These are phyloP conservation scores for Lasioglossum pauxillum DNA, from an alignment of 2,888 invertebrate species.

Conservation along the genomic window DNA sequence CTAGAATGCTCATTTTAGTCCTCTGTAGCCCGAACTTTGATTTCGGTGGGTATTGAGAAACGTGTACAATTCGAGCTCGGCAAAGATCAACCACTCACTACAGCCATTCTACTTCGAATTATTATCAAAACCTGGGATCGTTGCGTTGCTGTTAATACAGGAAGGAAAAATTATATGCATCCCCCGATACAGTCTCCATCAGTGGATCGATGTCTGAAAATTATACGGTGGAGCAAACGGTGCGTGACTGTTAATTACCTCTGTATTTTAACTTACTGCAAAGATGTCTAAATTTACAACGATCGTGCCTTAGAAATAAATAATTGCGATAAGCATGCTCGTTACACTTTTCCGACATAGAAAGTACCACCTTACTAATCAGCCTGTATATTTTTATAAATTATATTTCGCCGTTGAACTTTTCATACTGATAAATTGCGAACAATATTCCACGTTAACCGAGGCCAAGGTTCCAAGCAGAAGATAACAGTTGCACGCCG, in stretches of 20 bases:
- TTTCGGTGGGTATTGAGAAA: too few species aligned
- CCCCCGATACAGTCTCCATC: neutral
- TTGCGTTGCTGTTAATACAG: neutral
- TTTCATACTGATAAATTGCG: neutral
- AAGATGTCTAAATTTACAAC: neutral
- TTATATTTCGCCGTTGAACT: neutral
- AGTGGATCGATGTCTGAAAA: neutral
- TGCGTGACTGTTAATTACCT: conserved; percentile 7
- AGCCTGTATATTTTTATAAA: neutral
- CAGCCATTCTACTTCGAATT: neutral
- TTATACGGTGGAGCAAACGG: neutral
- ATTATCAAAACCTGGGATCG: neutral
- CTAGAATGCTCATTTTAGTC: neutral
- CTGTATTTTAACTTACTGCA: neutral
- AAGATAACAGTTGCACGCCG: neutral
- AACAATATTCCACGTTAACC: neutral
- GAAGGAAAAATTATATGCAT: neutral
- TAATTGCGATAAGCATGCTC: neutral
- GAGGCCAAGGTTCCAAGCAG: neutral
- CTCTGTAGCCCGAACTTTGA: too few species aligned
- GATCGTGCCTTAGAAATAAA: neutral
- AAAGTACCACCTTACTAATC: neutral
- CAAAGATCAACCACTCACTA: neutral
- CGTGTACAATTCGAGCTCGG: too few species aligned
- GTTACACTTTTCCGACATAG: neutral